Evolutionary conservation across 2,888 invertebrate species (phyloP), one percentile per base, ranked within the genome.

Genomic region (Drosophila gaucha): DNA sequence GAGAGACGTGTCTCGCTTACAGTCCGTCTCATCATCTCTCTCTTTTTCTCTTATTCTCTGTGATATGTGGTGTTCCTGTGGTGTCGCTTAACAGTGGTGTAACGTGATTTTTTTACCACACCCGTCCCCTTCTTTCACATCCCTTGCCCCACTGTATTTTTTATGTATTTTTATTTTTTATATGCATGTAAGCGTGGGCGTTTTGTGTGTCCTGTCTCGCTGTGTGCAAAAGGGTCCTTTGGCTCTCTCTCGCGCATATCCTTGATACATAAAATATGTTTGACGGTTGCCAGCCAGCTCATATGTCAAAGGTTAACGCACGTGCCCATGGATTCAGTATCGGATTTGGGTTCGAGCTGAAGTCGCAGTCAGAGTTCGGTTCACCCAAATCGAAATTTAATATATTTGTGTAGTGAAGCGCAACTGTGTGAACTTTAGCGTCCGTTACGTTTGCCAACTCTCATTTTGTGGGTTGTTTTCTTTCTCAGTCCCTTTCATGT

Each of bases 271-370:
- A 82, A 88, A 87, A 86, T 85, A 88, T 88, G 86, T 85, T 86
- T 83, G 89, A 80, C 87, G 84, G 87, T 74, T 82, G 54, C 63
- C 69, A 49, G 54, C 39, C 63, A 65, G 65, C 80, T 87, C 89
- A 88, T 88, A 89, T 87, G 87, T 89, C 87, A 87, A 89, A 89
- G 84, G 88, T 87, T 88, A 89, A 85, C 80, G 86, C 89, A 89
- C 88, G 87, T 87, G 89, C 89, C 78, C 72, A 71, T 73, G 82
- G 65, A 64, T 73, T 67, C 63, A 62, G 65, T 58, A 47, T 82
- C 57, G 66, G 50, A 65, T 67, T 65, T 57, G 66, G 51, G 54
- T 47, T 72, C 57, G 43, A 63, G 38, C 38, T 52, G 35, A 36
- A 26, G 14, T 16, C 8, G 43, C 59, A 67, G 50, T 39, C 72